Percentiles rank a stretch among this genome's conserved stretches.
These are phyloP conservation scores for Drosophila falleni DNA, from an alignment of 2,888 invertebrate species.

Conservation along the genomic window DNA sequence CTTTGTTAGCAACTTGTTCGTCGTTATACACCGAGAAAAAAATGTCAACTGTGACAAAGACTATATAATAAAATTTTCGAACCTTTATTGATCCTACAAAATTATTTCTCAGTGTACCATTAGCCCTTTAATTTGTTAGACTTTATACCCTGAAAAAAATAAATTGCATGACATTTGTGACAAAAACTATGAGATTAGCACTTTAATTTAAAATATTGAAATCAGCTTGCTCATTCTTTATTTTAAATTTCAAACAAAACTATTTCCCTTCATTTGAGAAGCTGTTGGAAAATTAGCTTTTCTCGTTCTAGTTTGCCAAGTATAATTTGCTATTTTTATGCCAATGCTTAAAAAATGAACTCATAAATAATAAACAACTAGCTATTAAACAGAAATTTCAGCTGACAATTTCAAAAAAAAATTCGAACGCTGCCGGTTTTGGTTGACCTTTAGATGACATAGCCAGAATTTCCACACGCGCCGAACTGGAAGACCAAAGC, in stretches of 20 bases:
- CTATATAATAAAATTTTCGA: too few relatives aligned
- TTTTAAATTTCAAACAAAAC: too few relatives aligned
- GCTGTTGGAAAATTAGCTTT: slow-evolving; percentile 2
- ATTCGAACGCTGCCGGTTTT: slow-evolving; percentile 31
- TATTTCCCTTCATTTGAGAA: slow-evolving; percentile 18
- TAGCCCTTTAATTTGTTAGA: too few relatives aligned
- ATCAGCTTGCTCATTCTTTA: too few relatives aligned
- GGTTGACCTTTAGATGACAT: slow-evolving; percentile 77
- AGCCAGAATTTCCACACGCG: slow-evolving; percentile 53
- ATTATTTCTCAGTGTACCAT: not conserved
- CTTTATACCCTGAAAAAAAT: too few relatives aligned
- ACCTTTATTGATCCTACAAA: not conserved
- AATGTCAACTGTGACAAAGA: too few relatives aligned
- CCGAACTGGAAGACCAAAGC: slow-evolving; percentile 68
- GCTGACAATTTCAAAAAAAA: slow-evolving; percentile 39
- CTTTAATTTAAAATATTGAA: too few relatives aligned
- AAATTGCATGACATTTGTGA: too few relatives aligned
- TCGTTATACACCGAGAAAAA: too few relatives aligned
- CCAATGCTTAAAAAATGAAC: slow-evolving; percentile 23
- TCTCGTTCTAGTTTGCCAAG: slow-evolving; percentile 17
- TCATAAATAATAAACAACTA: slow-evolving; percentile 48
- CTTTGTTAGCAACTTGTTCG: slow-evolving; percentile 15
- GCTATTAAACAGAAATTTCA: slow-evolving; percentile 38
- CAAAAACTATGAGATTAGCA: too few relatives aligned
- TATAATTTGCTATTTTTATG: slow-evolving; percentile 38